A percentile compares a stretch with the other conserved stretches of the same genome.
phyloP scores from a whole-genome alignment of 2,113 vertebrate genomes.

The Chaetura pelagica region DNA sequence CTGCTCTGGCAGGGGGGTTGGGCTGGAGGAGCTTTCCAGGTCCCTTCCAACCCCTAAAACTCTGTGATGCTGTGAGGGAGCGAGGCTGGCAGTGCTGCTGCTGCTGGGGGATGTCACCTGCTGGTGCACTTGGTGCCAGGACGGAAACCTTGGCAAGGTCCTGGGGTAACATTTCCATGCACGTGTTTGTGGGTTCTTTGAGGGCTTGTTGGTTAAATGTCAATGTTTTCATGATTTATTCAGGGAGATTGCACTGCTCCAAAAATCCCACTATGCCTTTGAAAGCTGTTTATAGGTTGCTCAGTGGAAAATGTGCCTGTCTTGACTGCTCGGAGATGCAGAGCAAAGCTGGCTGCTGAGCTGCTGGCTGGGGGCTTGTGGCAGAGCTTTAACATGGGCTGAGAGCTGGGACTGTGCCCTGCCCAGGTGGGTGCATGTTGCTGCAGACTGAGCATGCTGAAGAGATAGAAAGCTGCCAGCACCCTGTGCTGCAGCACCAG shows the following conservation, averaged over 20 bases:
- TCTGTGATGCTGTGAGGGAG: neutral
- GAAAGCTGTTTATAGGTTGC: neutral
- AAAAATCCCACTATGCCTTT: neutral
- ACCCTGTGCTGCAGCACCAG: too few relatives aligned
- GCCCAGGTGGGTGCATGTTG: neutral
- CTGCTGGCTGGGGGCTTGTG: neutral
- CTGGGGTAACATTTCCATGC: neutral
- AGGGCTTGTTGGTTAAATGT: neutral
- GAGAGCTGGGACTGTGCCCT: neutral
- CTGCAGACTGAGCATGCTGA: accelerated
- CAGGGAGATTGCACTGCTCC: neutral
- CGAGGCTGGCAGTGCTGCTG: neutral
- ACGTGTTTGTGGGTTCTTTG: neutral
- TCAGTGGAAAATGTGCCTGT: neutral
- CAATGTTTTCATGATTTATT: neutral
- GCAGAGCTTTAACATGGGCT: neutral
- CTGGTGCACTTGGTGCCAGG: neutral
- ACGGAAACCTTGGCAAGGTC: neutral
- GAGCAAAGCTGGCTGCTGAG: neutral
- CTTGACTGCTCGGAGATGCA: neutral
- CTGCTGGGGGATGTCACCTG: neutral
- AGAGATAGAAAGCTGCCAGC: accelerated
- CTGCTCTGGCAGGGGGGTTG: too few relatives aligned
- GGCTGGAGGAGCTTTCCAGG: too few relatives aligned
- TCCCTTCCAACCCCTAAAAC: too few relatives aligned